Evolutionary conservation across 1,140 invertebrate species (phyloP).

Genomic region (Brachionus angularis): DNA sequence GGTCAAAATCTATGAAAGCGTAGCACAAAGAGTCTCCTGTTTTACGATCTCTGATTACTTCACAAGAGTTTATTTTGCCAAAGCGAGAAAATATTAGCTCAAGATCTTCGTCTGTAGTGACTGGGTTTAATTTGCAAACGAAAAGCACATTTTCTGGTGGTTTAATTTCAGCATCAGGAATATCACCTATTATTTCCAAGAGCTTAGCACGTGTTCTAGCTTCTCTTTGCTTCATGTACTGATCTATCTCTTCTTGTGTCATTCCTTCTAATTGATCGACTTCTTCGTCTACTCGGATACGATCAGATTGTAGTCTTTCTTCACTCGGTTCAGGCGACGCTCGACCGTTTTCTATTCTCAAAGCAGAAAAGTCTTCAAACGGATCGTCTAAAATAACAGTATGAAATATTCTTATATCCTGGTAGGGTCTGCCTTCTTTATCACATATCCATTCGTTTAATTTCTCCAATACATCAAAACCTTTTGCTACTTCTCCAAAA

Average conservation of each 20-base stretch:
- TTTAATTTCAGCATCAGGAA: constrained; percentile 73
- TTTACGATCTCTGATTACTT: constrained; percentile 90
- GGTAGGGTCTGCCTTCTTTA: constrained; percentile 79
- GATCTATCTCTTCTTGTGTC: constrained; percentile 74
- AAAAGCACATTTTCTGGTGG: constrained; percentile 99
- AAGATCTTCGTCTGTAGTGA: constrained; percentile 92
- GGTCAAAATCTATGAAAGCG: constrained; percentile 97
- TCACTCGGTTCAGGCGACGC: constrained; percentile 79
- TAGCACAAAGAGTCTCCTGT: constrained; percentile 94
- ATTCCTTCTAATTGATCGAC: constrained; percentile 85
- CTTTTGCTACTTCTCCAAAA: constrained; percentile 77
- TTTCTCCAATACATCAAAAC: constrained; percentile 77
- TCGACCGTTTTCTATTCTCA: constrained; percentile 56
- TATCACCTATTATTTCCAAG: constrained; percentile 74
- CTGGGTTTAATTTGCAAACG: constrained; percentile 99
- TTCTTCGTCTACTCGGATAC: constrained; percentile 85
- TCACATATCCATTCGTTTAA: constrained; percentile 93
- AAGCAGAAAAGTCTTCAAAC: constrained; percentile 76
- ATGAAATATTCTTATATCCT: constrained; percentile 94
- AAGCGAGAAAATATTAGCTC: constrained; percentile 97
- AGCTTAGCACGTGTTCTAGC: constrained; percentile 93
- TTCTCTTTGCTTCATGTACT: constrained; percentile 83
- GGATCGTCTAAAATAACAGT: constrained; percentile 95
- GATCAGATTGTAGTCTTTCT: constrained; percentile 64
- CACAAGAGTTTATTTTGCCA: constrained; percentile 83